Conservation (phyloP, 1,140 invertebrate genomes). For the Lordiphosa mommai region DNA sequence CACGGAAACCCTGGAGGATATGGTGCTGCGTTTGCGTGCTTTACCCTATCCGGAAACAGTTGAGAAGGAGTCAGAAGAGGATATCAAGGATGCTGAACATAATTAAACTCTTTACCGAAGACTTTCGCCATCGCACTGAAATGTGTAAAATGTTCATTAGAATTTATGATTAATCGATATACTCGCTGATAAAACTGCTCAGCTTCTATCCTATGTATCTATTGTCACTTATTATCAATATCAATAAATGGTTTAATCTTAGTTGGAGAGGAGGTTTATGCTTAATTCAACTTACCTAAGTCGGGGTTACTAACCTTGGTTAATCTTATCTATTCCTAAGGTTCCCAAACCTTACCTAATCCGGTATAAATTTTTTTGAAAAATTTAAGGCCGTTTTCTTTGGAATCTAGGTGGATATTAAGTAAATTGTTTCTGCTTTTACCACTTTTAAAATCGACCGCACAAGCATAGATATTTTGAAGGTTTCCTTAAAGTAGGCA, state of each 20-base stretch:
- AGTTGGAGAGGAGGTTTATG: neutral
- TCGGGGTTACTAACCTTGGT: too few species aligned
- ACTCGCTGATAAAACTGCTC: conserved; percentile 37
- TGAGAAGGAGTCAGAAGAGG: neutral
- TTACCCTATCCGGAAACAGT: conserved; percentile 45
- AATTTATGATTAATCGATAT: conserved; percentile 22
- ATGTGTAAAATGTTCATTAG: conserved; percentile 53
- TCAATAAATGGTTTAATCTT: neutral
- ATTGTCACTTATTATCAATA: conserved; percentile 11
- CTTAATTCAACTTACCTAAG: neutral
- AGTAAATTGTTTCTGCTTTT: too few species aligned
- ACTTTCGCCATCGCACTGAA: neutral
- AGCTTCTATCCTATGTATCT: conserved; percentile 14
- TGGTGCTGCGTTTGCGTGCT: conserved; percentile 57
- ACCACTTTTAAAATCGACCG: too few species aligned
- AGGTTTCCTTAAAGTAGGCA: too few species aligned
- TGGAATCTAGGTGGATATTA: too few species aligned
- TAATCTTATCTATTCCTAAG: too few species aligned
- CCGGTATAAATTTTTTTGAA: too few species aligned
- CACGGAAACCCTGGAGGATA: conserved; percentile 58
- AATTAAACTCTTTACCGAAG: neutral
- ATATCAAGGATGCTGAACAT: neutral
- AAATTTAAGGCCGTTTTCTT: too few species aligned
- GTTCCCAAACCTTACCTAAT: too few species aligned
- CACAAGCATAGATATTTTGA: too few species aligned